A percentile compares a stretch with the other conserved stretches of the same genome.
Evolutionary conservation across 1,140 invertebrate genomes (phyloP).

Genomic region (Condylostylus longicornis): DNA sequence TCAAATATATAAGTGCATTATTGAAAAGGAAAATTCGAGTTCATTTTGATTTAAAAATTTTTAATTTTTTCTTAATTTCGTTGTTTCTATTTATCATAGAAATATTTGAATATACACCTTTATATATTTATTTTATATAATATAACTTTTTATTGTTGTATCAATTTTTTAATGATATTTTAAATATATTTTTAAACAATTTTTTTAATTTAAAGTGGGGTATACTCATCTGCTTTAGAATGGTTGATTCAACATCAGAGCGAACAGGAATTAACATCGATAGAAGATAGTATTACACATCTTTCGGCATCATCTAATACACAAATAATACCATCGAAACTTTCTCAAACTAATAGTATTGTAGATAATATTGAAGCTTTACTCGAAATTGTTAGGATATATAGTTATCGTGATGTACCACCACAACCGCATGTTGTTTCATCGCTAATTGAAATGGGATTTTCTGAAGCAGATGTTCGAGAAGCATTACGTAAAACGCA

Average conservation of each 20-base stretch:
- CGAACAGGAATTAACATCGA: conserved; percentile 10
- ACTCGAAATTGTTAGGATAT: conserved; percentile 29
- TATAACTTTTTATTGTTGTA: background rate
- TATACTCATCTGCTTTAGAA: conserved; percentile 25
- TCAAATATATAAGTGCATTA: too few relatives aligned
- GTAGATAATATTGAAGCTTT: conserved; percentile 26
- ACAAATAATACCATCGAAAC: too few relatives aligned
- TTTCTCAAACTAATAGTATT: conserved; percentile 3
- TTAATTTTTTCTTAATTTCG: too few relatives aligned
- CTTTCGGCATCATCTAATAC: conserved; percentile 19
- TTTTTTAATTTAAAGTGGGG: conserved; percentile 9
- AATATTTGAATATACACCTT: too few relatives aligned
- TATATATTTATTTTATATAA: too few relatives aligned
- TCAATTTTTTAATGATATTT: background rate
- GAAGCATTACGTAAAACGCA: conserved; percentile 23
- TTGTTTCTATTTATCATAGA: too few relatives aligned
- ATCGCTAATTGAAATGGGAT: conserved; percentile 26
- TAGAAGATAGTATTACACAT: conserved; percentile 11
- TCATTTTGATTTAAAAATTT: too few relatives aligned
- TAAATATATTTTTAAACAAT: background rate
- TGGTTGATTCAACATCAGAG: conserved; percentile 27
- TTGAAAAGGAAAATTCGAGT: too few relatives aligned
- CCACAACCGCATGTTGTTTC: conserved; percentile 20
- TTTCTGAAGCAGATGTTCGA: conserved; percentile 20
- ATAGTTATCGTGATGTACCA: conserved; percentile 25